A percentile compares a stretch with the other conserved stretches of the same genome.
Conservation (phyloP, 23 tunicate genomes). For the Halocynthia aurantium region DNA sequence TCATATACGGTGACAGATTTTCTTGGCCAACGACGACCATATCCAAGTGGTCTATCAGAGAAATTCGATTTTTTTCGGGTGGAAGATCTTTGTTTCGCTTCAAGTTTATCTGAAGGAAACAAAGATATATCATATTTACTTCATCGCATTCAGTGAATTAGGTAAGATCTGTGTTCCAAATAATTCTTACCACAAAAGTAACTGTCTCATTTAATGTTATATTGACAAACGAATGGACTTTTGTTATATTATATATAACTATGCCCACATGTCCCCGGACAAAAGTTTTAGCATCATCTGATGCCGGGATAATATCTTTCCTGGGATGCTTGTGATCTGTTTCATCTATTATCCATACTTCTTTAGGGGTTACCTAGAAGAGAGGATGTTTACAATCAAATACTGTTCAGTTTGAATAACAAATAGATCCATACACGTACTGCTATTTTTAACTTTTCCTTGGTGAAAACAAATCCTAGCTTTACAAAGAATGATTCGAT, state of each 20-base stretch:
- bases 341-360: conserved; percentile 17
- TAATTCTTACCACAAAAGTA: conserved; percentile 23
- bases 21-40: conserved; percentile 18
- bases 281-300: conserved; percentile 10
- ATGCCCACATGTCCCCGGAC: not conserved
- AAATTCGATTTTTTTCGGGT: conserved; percentile 1
- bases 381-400: not conserved
- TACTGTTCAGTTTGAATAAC: not conserved
- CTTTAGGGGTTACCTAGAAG: conserved; percentile 21
- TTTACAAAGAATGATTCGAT: conserved; percentile 19
- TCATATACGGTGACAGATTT: conserved; percentile 11
- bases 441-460: conserved; percentile 9
- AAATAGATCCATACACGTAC: not conserved
- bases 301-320: not conserved
- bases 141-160: not conserved
- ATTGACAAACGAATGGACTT: conserved; percentile 35
- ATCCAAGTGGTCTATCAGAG: conserved; percentile 37
- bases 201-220: conserved; percentile 12
- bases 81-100: conserved; percentile 15
- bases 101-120: conserved; percentile 11
- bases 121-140: no score
- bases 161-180: not conserved
- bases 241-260: conserved; percentile 9
- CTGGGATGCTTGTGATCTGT: conserved; percentile 8
- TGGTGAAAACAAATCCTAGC: conserved; percentile 19